phyloP scores from a whole-genome alignment of 2,113 vertebrate species.

The Copsychus sechellarum region DNA sequence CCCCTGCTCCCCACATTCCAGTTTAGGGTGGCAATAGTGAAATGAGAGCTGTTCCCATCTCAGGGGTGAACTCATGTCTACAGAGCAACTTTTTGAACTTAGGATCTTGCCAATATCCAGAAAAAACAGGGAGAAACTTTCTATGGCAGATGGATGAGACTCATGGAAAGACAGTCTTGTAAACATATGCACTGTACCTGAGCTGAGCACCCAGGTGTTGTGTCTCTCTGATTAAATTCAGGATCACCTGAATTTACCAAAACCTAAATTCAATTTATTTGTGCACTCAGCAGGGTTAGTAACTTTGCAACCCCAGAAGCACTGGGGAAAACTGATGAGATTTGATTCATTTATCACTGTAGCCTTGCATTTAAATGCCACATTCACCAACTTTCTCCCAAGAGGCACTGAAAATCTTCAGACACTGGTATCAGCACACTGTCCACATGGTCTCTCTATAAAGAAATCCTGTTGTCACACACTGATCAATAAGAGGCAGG shows the following conservation, averaged over 20 bases:
- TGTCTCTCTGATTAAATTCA: background rate
- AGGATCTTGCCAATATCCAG: background rate
- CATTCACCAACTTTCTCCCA: background rate
- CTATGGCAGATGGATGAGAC: background rate
- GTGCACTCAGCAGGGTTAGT: background rate
- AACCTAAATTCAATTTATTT: conserved; percentile 3
- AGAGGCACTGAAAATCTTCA: background rate
- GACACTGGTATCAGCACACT: background rate
- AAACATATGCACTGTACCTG: background rate
- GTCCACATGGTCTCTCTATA: background rate
- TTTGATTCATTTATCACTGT: conserved; percentile 41
- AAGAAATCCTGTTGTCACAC: conserved; percentile 32
- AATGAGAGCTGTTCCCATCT: background rate
- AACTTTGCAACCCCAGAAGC: background rate
- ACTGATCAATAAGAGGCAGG: conserved; percentile 52
- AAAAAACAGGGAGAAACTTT: background rate
- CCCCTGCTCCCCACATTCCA: rapidly evolving
- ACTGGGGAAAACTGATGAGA: background rate
- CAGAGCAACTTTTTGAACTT: background rate
- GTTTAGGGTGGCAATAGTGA: background rate
- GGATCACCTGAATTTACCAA: background rate
- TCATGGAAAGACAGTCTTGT: background rate
- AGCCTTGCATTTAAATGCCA: conserved; percentile 32
- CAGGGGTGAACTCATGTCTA: background rate
- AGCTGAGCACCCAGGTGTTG: background rate